Percentiles rank a stretch among this genome's conserved stretches.
These are phyloP conservation scores for Trimorus sp. DNA, from an alignment of 2,888 invertebrate genomes.

Conservation along the genomic window DNA sequence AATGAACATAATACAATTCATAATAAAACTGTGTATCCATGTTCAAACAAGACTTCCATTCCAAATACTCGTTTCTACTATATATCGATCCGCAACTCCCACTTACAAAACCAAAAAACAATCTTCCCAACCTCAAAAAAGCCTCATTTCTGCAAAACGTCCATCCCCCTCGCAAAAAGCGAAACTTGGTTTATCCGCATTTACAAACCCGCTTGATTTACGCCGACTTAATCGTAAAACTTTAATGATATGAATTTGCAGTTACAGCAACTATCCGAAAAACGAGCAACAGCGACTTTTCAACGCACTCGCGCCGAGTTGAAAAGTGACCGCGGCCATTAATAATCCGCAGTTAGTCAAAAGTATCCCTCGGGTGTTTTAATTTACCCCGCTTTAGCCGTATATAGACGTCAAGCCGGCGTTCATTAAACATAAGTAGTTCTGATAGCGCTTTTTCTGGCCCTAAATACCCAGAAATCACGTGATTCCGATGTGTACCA, in stretches of 20 bases:
- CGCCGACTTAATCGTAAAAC: not conserved
- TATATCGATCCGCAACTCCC: too few species aligned
- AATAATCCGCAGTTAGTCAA: slow-evolving; percentile 39
- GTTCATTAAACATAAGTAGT: slow-evolving; percentile 59
- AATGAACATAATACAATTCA: too few species aligned
- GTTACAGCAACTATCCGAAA: not conserved
- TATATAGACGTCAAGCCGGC: slow-evolving; percentile 36
- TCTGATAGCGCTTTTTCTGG: slow-evolving; percentile 47
- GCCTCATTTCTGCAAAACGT: too few species aligned
- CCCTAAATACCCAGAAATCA: slow-evolving; percentile 61
- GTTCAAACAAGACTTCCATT: too few species aligned
- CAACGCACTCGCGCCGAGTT: not conserved
- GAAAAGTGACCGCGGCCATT: slow-evolving; percentile 21
- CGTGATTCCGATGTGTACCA: slow-evolving; percentile 62
- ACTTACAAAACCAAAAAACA: too few species aligned
- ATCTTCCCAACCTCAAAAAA: too few species aligned
- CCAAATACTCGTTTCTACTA: too few species aligned
- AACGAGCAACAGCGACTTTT: not conserved
- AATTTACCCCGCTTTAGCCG: slow-evolving; percentile 33
- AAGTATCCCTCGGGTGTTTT: slow-evolving; percentile 46
- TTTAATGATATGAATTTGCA: slow-evolving; percentile 7
- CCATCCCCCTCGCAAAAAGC: too few species aligned
- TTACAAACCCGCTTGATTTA: slow-evolving; percentile 2
- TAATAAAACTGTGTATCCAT: too few species aligned
- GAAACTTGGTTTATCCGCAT: not conserved